phyloP scores from a whole-genome alignment of 2,888 invertebrate genomes.

The Beris morrisii region DNA sequence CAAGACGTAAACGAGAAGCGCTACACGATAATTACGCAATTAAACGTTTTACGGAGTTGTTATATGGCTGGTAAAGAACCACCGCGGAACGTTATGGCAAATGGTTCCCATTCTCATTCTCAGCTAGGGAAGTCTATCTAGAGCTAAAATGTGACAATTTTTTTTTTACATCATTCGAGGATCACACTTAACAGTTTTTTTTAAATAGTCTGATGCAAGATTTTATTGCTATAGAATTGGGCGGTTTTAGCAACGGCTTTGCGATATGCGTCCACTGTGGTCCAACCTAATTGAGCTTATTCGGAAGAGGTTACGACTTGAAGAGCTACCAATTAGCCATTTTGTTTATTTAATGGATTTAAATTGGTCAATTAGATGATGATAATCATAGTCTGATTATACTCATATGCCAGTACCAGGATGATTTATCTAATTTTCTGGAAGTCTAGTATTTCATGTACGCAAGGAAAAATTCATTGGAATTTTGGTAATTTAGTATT shows the following conservation, averaged over 20 bases:
- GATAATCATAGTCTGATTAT: slow-evolving; percentile 10
- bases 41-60: slow-evolving; percentile 21
- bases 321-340: slow-evolving; percentile 19
- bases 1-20: slow-evolving; percentile 25
- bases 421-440: no score
- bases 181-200: slow-evolving; percentile 11
- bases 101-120: neutral
- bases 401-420: no score
- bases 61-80: slow-evolving; percentile 16
- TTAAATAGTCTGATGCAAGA: slow-evolving; percentile 16
- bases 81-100: slow-evolving; percentile 16
- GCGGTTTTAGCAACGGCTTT: neutral
- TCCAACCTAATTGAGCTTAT: slow-evolving; percentile 15
- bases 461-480: no score
- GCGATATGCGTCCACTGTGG: slow-evolving; percentile 19
- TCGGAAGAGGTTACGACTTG: slow-evolving; percentile 7
- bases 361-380: slow-evolving; percentile 27
- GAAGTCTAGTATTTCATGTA: no score
- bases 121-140: neutral
- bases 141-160: slow-evolving; percentile 16
- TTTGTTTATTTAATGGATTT: slow-evolving; percentile 27
- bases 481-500: no score
- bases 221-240: slow-evolving; percentile 12
- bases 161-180: neutral
- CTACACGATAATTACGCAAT: slow-evolving; percentile 31